Evolutionary conservation across 1,140 invertebrate genomes (phyloP), one percentile per base, ranked within the genome.

Genomic region (Diorhabda carinulata): DNA sequence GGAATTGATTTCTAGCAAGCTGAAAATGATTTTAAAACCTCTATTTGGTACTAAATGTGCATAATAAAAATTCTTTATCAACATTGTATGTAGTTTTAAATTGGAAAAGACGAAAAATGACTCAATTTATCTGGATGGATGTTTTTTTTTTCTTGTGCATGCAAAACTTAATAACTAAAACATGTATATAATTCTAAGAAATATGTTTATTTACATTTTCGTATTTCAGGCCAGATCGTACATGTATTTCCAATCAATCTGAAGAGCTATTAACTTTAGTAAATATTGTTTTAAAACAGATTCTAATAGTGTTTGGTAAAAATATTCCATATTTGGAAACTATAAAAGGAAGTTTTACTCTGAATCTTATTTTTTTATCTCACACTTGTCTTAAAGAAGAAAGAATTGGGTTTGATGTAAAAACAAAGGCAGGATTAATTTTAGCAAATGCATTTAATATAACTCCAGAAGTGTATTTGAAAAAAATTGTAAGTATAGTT

Each of bases 271-370:
- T 65, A 66, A 43, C 58, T 42, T 8, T 74, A 3, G 68, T 74
- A 58, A 72, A 72, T 69, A 57, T 64, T 65, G 68, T 74, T 43
- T 42, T 74, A 5, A 74, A 74, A 57, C 73, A 72, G 58, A 72
- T 74, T 43, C 56, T 74, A 56, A 57, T 69, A 43, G 67, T 70
- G 41, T 74, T 74, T 66, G 69, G 59, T 9, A 74, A 70, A 59
- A 47, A 71, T 42, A 47, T 67, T 60, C 45, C 70, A 61, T 74
- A 67, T 57, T 45, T 62, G 4, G 58, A 68, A 62, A 63, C 67
- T 65, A 64, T 72, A 41, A 68, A 69, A 61, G 63, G 66, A 61
- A 44, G 67, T 9, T 72, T 72, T 42, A 47, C 67, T 10, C 25
- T 59, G 8, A 65, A 68, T 7, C 42, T 74, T 10, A 58, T 74